Conservation (phyloP, 2,888 invertebrate genomes). For the Odontothrips loti region DNA sequence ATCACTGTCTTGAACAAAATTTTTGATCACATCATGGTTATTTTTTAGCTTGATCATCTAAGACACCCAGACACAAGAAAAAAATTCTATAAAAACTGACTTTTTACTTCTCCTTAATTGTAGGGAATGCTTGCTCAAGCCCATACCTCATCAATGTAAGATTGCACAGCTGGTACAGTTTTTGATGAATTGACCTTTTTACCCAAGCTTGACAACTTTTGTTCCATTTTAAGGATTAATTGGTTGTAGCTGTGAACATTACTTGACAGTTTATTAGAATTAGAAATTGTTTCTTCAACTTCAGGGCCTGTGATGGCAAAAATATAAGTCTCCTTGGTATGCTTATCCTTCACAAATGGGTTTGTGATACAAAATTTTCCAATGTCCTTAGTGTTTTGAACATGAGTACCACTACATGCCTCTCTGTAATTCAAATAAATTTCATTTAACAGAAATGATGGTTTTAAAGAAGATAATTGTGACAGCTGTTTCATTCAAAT, state of each 20-base stretch:
- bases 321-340: not conserved
- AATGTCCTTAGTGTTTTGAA: constrained; percentile 60
- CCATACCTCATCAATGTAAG: not conserved
- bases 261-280: not conserved
- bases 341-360: not conserved
- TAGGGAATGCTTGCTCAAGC: not conserved
- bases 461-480: constrained; percentile 24
- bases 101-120: not conserved
- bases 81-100: not conserved
- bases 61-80: not conserved
- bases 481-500: not conserved
- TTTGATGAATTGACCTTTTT: not conserved
- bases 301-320: not conserved
- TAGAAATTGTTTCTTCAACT: not conserved
- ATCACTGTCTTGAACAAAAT: not conserved
- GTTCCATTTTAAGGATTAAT: not conserved
- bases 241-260: not conserved
- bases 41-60: not conserved
- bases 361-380: constrained; percentile 50
- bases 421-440: constrained; percentile 53
- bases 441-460: not conserved
- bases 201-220: not conserved
- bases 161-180: not conserved
- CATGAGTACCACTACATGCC: constrained; percentile 81
- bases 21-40: not conserved